These are phyloP conservation scores for Notodonta ziczac DNA, from an alignment of 2,888 invertebrate species.

Conservation along the genomic window DNA sequence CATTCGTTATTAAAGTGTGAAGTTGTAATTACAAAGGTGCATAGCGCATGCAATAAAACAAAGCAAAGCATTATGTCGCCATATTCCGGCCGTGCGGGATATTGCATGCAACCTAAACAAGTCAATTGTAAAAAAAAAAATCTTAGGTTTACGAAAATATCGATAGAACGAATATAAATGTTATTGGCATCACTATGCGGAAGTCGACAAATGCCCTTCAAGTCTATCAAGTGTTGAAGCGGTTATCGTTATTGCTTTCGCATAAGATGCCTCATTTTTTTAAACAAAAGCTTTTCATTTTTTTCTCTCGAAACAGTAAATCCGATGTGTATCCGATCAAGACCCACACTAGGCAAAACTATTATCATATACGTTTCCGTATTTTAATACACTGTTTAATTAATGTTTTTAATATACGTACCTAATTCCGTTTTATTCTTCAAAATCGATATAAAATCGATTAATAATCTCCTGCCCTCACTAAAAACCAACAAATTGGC, in stretches of 20 bases:
- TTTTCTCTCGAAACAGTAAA: no score
- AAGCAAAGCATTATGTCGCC: neutral
- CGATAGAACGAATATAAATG: neutral
- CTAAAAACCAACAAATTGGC: no score
- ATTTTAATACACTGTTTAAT: neutral
- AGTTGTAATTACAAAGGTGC: neutral
- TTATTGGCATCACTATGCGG: slow-evolving; percentile 22
- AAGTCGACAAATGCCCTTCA: slow-evolving; percentile 21
- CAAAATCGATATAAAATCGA: neutral
- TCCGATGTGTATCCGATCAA: no score
- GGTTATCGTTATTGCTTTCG: neutral
- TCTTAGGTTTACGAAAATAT: neutral
- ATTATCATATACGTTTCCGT: neutral
- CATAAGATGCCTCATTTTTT: no score
- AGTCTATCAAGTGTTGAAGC: slow-evolving; percentile 29
- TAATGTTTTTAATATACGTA: neutral
- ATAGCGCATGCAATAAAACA: slow-evolving; percentile 1
- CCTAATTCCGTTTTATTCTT: neutral
- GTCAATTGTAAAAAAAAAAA: neutral
- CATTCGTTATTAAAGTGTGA: no score
- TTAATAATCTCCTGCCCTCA: no score
- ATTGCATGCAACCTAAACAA: neutral
- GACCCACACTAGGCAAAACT: no score
- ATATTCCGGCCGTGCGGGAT: neutral
- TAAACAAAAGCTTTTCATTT: no score